Conservation (phyloP, 2,113 vertebrate species). For the Chrysochloris asiatica region DNA sequence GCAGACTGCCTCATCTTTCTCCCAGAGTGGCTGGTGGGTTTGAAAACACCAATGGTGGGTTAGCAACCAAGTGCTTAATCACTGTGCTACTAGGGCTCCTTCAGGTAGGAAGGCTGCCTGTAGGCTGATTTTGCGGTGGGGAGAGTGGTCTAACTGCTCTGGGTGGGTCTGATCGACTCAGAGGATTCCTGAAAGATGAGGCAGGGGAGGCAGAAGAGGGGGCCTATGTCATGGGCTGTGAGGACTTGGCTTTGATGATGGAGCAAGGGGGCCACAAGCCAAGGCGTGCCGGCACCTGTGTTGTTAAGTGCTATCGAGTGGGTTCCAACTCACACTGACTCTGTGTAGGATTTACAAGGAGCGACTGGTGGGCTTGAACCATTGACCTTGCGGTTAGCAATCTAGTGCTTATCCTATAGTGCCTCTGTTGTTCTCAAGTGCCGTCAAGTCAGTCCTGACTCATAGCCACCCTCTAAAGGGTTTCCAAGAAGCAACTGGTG, state of each 20-base stretch:
- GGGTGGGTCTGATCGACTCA: neutral
- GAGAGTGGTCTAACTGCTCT: accelerated
- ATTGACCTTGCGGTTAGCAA: too few species aligned
- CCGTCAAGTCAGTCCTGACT: too few species aligned
- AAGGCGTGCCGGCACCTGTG: neutral
- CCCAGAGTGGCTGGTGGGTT: neutral
- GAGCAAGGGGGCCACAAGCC: neutral
- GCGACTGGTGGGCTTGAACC: too few species aligned
- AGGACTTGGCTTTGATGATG: neutral
- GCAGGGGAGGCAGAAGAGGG: neutral
- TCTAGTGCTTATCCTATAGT: too few species aligned
- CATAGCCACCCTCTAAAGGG: too few species aligned
- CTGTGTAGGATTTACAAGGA: too few species aligned
- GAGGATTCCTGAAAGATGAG: neutral
- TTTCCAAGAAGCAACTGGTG: too few species aligned
- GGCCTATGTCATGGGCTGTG: neutral
- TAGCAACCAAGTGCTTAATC: neutral
- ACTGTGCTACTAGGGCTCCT: neutral
- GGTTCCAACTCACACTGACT: too few species aligned
- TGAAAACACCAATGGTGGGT: too few species aligned
- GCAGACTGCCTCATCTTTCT: neutral
- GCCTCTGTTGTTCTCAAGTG: too few species aligned
- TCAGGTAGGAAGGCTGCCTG: neutral
- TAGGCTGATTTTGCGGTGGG: accelerated
- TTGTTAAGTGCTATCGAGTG: too few species aligned